Conservation (phyloP, 2,113 vertebrate genomes). For the Gila orcuttii region DNA sequence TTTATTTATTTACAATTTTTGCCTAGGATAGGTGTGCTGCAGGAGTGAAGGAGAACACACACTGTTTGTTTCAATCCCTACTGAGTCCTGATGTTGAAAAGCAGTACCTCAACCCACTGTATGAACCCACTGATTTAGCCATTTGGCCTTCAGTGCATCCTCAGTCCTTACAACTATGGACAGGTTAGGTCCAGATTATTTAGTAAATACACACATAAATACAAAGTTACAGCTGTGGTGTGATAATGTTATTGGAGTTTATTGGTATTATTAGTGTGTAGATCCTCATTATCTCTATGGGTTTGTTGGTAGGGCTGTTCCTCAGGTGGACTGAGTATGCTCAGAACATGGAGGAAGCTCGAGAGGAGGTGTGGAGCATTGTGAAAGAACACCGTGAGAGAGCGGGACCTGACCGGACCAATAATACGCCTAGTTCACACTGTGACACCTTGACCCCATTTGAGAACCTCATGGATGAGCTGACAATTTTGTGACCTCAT, state of each 20-base stretch:
- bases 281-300: background rate
- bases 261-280: background rate
- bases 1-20: background rate
- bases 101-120: slow-evolving; percentile 78
- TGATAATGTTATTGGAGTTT: background rate
- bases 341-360: slow-evolving; percentile 76
- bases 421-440: slow-evolving; percentile 18
- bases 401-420: slow-evolving; percentile 53
- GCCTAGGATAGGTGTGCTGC: slow-evolving; percentile 70
- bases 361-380: slow-evolving; percentile 75
- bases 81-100: slow-evolving; percentile 66
- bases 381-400: slow-evolving; percentile 58
- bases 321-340: slow-evolving; percentile 77
- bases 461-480: slow-evolving; percentile 55
- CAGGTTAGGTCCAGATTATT: slow-evolving; percentile 67
- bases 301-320: slow-evolving; percentile 78
- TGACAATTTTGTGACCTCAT: slow-evolving; percentile 50
- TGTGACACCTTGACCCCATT: slow-evolving; percentile 39
- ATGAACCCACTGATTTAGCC: slow-evolving; percentile 74
- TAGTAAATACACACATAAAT: slow-evolving; percentile 19
- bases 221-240: too few relatives aligned
- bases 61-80: slow-evolving; percentile 83
- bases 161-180: slow-evolving; percentile 86
- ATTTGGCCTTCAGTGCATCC: slow-evolving; percentile 88
- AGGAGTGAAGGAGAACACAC: slow-evolving; percentile 78